Evolutionary conservation across 2,888 invertebrate genomes (phyloP).

Genomic region (Polydrusus pterygomalis): DNA sequence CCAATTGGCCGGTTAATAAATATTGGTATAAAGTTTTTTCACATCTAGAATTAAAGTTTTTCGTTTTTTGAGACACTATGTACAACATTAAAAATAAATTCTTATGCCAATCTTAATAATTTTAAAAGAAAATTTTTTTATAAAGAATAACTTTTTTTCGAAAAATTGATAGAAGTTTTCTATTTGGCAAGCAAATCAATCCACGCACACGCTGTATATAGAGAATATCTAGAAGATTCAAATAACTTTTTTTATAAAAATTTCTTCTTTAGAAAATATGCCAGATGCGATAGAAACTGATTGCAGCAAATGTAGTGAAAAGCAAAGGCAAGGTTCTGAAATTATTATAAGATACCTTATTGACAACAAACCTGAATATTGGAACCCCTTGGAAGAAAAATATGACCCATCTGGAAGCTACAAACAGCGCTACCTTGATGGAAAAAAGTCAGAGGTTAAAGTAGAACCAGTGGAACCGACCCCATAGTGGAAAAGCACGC

Average conservation of each 20-base stretch:
- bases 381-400: constrained; percentile 68
- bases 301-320: constrained; percentile 80
- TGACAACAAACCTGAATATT: constrained; percentile 73
- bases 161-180: no score
- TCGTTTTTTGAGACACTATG: no score
- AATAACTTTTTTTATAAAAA: not conserved
- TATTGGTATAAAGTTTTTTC: no score
- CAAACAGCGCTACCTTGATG: constrained; percentile 75
- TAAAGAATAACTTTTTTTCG: no score
- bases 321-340: constrained; percentile 79
- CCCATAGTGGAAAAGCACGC: not conserved
- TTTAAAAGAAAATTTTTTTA: no score
- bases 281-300: constrained; percentile 82
- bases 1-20: no score
- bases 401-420: constrained; percentile 78
- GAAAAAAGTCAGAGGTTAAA: constrained; percentile 63
- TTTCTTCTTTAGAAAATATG: constrained; percentile 75
- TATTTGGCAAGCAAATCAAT: no score
- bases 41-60: no score
- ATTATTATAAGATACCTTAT: constrained; percentile 78
- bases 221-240: no score
- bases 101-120: no score
- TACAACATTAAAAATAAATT: no score
- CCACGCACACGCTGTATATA: no score
- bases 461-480: constrained; percentile 54